Evolutionary conservation across 2,113 vertebrate genomes (phyloP).

Genomic region (Myotis yumanensis): DNA sequence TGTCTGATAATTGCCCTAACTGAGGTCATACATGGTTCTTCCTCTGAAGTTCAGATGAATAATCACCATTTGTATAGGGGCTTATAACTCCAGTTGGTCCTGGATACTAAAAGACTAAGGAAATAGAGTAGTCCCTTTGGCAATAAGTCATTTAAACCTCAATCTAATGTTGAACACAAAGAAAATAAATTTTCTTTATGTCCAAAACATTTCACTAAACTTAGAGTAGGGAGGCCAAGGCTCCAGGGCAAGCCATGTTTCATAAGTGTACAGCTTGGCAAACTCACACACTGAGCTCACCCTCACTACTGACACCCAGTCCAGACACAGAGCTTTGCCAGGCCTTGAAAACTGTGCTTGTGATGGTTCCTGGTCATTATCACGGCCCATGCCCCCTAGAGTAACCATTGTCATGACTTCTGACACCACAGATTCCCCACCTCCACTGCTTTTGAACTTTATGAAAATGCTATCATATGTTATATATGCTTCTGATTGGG

Average conservation of each 20-base stretch:
- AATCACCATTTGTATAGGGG: not conserved
- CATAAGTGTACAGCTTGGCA: not conserved
- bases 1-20: not conserved
- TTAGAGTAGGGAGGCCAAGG: not conserved
- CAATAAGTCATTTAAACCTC: not conserved
- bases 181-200: not conserved
- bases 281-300: not conserved
- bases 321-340: not conserved
- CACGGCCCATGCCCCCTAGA: accelerated
- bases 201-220: not conserved
- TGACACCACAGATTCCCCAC: not conserved
- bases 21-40: not conserved
- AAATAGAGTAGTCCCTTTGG: not conserved
- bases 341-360: not conserved
- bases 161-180: not conserved
- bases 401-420: not conserved
- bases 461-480: not conserved
- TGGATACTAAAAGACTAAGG: not conserved
- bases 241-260: not conserved
- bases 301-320: not conserved
- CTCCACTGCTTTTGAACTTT: not conserved
- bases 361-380: not conserved
- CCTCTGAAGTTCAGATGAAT: not conserved
- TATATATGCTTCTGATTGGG: not conserved
- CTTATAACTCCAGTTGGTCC: not conserved